Conservation (phyloP, 2,113 vertebrate species). For the human region DNA sequence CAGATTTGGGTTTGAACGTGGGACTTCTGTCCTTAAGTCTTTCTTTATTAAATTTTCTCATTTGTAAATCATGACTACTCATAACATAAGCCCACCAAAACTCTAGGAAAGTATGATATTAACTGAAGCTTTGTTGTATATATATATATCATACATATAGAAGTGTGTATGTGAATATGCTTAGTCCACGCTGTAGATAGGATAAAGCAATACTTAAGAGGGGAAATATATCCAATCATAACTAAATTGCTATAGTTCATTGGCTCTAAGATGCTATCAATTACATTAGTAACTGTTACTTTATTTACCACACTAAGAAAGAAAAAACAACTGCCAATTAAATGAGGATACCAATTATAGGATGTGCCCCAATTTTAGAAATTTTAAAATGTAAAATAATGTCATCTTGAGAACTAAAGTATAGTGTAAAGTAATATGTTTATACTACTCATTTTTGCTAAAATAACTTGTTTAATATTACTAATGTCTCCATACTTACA, state of each 20-base stretch:
- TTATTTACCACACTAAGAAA: slow-evolving; percentile 32
- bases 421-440: not conserved
- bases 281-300: not conserved
- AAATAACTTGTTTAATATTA: not conserved
- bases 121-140: not conserved
- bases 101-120: not conserved
- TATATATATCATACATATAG: not conserved
- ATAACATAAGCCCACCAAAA: not conserved
- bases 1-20: not conserved
- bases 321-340: not conserved
- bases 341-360: slow-evolving; percentile 14
- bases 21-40: not conserved
- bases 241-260: not conserved
- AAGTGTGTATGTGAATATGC: not conserved
- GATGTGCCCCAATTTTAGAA: not conserved
- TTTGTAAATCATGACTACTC: not conserved
- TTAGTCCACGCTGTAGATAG: not conserved
- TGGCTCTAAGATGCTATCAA: not conserved
- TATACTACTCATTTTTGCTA: not conserved
- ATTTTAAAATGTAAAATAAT: not conserved
- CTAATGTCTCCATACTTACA: not conserved
- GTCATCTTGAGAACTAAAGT: slow-evolving; percentile 26
- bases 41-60: not conserved
- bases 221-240: not conserved
- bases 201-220: not conserved